Conservation (phyloP, 2,113 vertebrate genomes). For the Bostrychus sinensis region DNA sequence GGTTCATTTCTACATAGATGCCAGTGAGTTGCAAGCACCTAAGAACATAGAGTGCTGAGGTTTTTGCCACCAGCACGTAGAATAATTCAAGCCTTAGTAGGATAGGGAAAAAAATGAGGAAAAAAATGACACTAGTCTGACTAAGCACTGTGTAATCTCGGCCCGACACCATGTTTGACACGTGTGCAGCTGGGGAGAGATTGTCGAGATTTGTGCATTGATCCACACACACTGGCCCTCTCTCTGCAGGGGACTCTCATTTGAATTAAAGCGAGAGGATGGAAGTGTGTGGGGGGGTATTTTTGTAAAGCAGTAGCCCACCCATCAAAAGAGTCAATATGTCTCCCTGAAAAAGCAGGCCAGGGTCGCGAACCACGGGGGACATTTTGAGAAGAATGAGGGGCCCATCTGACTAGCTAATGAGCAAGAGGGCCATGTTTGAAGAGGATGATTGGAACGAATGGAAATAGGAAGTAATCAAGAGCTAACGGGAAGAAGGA, state of each 20-base stretch:
- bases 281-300: no score
- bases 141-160: conserved; percentile 41
- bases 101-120: neutral
- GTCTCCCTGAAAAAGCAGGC: conserved; percentile 43
- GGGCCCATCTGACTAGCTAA: conserved; percentile 52
- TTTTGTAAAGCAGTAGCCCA: conserved; percentile 46
- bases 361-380: conserved; percentile 43
- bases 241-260: conserved; percentile 50
- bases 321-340: conserved; percentile 61
- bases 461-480: conserved; percentile 44
- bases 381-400: conserved; percentile 42
- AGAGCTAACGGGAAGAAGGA: conserved; percentile 24
- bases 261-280: conserved; percentile 73
- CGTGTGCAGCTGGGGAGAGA: conserved; percentile 55
- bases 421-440: conserved; percentile 27
- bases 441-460: conserved; percentile 29
- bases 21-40: conserved; percentile 33
- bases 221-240: conserved; percentile 49
- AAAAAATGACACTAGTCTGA: conserved; percentile 3
- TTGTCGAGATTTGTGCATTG: conserved; percentile 69
- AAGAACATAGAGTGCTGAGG: conserved; percentile 23
- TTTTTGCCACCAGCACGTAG: conserved; percentile 36
- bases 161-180: conserved; percentile 53
- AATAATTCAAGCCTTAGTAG: conserved; percentile 38
- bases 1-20: conserved; percentile 31